These are phyloP conservation scores for Procavia capensis DNA, from an alignment of 2,113 vertebrate genomes.

Conservation along the genomic window DNA sequence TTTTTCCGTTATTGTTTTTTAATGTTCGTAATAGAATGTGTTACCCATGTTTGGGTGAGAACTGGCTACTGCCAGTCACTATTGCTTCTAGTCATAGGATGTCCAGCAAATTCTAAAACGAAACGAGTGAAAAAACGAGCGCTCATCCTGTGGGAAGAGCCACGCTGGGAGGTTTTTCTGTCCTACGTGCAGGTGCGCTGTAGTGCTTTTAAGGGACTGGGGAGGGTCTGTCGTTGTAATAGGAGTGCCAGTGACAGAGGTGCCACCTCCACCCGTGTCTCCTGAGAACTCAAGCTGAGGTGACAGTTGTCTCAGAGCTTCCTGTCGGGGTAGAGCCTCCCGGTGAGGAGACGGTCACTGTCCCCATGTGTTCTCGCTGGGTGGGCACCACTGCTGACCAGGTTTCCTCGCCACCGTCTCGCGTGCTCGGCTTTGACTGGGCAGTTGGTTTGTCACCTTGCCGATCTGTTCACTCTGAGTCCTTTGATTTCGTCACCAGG, in stretches of 20 bases:
- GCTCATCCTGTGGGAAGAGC: not conserved
- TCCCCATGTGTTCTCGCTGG: not conserved
- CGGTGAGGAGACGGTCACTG: not conserved
- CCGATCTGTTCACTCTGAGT: slow-evolving; percentile 76
- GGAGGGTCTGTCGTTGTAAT: not conserved
- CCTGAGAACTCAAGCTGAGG: not conserved
- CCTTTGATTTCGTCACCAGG: slow-evolving; percentile 84
- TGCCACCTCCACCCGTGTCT: not conserved
- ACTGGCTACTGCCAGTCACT: not conserved
- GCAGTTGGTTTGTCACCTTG: slow-evolving; percentile 67
- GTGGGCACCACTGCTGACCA: not conserved
- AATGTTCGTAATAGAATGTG: not conserved
- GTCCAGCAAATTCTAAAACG: not conserved
- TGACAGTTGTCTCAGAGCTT: not conserved
- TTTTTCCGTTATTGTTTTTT: not conserved
- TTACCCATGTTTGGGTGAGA: not conserved
- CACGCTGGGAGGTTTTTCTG: not conserved
- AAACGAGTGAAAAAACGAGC: not conserved
- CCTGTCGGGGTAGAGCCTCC: not conserved
- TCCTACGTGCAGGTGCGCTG: not conserved
- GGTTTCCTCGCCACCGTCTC: not conserved
- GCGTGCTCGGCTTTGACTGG: slow-evolving; percentile 59
- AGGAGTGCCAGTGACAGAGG: not conserved
- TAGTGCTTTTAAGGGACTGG: not conserved
- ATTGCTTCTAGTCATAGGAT: not conserved